A percentile compares a stretch with the other conserved stretches of the same genome.
These are phyloP conservation scores for Actias luna DNA, from an alignment of 2,888 invertebrate genomes.

Conservation along the genomic window DNA sequence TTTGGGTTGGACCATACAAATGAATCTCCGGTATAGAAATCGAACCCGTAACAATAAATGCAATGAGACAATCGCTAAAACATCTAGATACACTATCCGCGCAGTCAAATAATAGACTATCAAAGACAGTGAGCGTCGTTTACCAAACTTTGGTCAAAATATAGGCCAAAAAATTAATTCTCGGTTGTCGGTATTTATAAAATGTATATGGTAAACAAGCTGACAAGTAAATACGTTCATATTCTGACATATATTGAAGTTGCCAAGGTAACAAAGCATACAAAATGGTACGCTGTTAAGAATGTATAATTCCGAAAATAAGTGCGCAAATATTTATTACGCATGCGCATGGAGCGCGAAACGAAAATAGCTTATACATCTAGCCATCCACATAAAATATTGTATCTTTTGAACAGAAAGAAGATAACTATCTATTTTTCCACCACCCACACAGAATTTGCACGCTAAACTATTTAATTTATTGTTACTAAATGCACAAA, in stretches of 20 bases:
- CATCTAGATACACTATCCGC: too few species aligned
- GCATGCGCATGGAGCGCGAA: conserved; percentile 55
- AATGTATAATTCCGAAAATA: conserved; percentile 50
- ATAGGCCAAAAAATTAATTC: neutral
- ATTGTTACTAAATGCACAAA: conserved; percentile 39
- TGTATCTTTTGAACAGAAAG: conserved; percentile 53
- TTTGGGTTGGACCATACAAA: too few species aligned
- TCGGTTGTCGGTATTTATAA: neutral
- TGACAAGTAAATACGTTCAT: neutral
- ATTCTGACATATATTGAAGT: neutral
- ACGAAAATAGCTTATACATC: conserved; percentile 65
- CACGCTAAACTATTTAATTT: conserved; percentile 36
- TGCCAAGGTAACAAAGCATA: neutral
- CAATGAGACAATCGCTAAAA: too few species aligned
- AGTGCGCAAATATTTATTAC: conserved; percentile 63
- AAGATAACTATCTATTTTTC: conserved; percentile 59
- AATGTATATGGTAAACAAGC: neutral
- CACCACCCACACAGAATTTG: conserved; percentile 58
- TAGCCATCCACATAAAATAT: conserved; percentile 61
- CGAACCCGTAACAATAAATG: too few species aligned
- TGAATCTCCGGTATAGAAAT: too few species aligned
- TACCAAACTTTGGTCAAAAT: neutral
- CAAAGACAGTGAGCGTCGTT: too few species aligned
- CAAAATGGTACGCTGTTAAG: neutral
- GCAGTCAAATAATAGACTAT: too few species aligned